Evolutionary conservation across 2,113 vertebrate species (phyloP).

Genomic region (Loxodonta africana): DNA sequence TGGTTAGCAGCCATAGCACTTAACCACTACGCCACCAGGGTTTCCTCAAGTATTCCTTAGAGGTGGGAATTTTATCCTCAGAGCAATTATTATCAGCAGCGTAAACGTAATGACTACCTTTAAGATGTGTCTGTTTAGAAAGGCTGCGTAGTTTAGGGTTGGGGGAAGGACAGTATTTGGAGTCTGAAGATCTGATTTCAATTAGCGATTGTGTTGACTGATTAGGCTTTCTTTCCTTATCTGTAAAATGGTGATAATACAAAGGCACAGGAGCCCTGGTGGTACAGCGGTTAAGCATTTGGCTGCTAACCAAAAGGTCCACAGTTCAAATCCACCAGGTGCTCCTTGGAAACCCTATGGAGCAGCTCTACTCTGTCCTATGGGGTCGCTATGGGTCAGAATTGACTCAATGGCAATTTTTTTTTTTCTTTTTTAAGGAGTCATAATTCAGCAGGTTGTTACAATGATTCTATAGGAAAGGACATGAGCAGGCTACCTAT

Average conservation of each 20-base stretch:
- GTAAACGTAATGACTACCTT: background rate
- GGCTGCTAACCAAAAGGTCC: too few relatives aligned
- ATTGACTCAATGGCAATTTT: too few relatives aligned
- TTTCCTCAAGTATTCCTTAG: conserved; percentile 9
- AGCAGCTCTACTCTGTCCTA: too few relatives aligned
- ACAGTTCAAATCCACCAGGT: too few relatives aligned
- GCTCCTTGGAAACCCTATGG: too few relatives aligned
- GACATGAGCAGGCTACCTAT: background rate
- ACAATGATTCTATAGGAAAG: too few relatives aligned
- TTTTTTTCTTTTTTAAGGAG: background rate
- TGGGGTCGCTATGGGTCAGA: too few relatives aligned
- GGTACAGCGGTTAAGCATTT: too few relatives aligned
- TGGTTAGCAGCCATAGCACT: too few relatives aligned
- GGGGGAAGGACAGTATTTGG: background rate
- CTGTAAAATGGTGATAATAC: background rate
- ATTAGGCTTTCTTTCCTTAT: background rate
- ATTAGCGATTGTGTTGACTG: background rate
- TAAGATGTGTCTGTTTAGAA: background rate
- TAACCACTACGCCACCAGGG: too few relatives aligned
- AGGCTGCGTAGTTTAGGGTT: background rate
- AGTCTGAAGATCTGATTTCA: background rate
- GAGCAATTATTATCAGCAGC: conserved; percentile 37
- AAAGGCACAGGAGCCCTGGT: too few relatives aligned
- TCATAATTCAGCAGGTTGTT: background rate
- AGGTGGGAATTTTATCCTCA: conserved; percentile 45